Conservation (phyloP, 2,113 vertebrate species). For the Brevimyrus niger region DNA sequence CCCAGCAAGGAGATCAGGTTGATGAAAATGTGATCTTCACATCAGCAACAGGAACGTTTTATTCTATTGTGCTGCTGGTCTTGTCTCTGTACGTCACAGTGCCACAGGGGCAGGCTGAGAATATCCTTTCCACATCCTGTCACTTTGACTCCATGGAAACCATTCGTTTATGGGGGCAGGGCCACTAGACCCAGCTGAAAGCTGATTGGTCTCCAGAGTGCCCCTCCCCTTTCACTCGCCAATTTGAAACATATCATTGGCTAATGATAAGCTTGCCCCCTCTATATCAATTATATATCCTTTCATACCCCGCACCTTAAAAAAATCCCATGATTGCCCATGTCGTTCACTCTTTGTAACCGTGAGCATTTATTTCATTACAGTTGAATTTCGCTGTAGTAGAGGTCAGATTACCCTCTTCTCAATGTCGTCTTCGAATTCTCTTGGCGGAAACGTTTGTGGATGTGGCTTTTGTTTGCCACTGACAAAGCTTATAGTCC, state of each 20-base stretch:
- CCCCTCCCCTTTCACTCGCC: not conserved
- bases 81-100: not conserved
- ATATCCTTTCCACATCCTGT: not conserved
- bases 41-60: not conserved
- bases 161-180: not conserved
- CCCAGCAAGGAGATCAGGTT: not conserved
- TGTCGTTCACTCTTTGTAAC: not conserved
- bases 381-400: not conserved
- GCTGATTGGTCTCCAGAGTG: not conserved
- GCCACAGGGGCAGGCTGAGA: not conserved
- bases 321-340: not conserved
- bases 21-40: not conserved
- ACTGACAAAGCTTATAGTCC: not conserved
- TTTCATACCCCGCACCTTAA: not conserved
- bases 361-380: too few species aligned
- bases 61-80: not conserved
- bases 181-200: not conserved
- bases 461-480: not conserved
- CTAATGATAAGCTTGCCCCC: not conserved
- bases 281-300: not conserved
- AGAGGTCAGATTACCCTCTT: not conserved
- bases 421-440: not conserved
- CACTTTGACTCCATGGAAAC: not conserved
- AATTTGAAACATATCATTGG: not conserved
- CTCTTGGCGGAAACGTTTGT: not conserved